Conservation (phyloP, 64 coral and sea anemone genomes). For the Stylophora pistillata region DNA sequence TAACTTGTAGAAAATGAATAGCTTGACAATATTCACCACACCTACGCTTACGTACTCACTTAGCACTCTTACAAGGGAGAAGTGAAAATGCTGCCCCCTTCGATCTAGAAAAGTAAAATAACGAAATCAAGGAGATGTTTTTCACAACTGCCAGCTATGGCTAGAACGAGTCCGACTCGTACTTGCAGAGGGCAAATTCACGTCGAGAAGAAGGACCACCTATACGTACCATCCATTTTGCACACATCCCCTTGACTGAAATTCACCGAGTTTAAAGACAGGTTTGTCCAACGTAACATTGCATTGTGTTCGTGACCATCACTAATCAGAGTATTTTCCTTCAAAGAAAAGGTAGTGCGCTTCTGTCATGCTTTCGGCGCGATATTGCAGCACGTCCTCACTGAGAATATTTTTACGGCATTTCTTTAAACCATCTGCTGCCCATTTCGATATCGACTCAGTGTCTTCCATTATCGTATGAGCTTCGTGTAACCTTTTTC, state of each 20-base stretch:
- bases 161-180: too few relatives aligned
- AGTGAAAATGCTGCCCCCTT: too few relatives aligned
- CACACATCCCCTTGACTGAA: background rate
- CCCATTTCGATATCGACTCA: conserved; percentile 60
- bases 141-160: too few relatives aligned
- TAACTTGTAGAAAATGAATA: too few relatives aligned
- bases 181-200: too few relatives aligned
- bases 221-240: too few relatives aligned
- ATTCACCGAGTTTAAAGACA: background rate
- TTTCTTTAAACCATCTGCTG: conserved; percentile 40
- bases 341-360: conserved; percentile 14
- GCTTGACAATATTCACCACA: too few relatives aligned
- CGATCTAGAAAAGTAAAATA: too few relatives aligned
- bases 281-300: background rate
- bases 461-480: conserved; percentile 15
- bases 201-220: too few relatives aligned
- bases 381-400: conserved; percentile 24
- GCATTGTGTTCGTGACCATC: background rate
- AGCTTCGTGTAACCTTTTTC: conserved; percentile 39
- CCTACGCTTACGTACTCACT: too few relatives aligned
- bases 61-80: too few relatives aligned
- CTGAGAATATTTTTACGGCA: conserved; percentile 65
- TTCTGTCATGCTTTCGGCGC: conserved; percentile 9
- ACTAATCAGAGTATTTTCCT: background rate
- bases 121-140: too few relatives aligned